Percentiles rank a stretch among this genome's conserved stretches.
Evolutionary conservation across 2,797 vertebrate species (phyloP).

Genomic region (Etheostoma nigrum): DNA sequence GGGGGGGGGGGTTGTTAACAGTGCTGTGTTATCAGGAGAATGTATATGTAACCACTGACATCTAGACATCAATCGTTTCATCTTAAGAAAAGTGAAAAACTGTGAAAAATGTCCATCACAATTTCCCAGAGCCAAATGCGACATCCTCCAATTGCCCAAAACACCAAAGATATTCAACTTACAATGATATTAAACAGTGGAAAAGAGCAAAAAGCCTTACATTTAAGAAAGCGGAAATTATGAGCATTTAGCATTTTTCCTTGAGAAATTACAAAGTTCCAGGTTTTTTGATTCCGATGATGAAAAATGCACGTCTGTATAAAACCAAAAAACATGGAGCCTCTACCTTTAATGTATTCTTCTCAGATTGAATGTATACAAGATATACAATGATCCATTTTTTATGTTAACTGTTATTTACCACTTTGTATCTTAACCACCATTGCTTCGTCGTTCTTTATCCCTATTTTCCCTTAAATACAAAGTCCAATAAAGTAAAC

Average conservation of each 20-base stretch:
- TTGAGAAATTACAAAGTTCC: too few species aligned
- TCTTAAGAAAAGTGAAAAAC: too few species aligned
- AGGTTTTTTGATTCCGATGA: too few species aligned
- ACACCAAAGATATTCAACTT: too few species aligned
- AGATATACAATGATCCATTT: neutral
- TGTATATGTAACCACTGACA: too few species aligned
- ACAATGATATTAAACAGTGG: neutral
- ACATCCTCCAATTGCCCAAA: too few species aligned
- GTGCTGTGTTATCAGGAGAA: neutral
- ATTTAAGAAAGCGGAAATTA: too few species aligned
- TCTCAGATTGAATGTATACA: neutral
- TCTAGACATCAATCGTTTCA: too few species aligned
- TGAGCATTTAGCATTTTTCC: too few species aligned
- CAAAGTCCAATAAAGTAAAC: neutral
- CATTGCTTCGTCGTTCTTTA: neutral
- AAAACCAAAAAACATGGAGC: neutral
- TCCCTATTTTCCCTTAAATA: neutral
- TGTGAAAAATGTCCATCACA: too few species aligned
- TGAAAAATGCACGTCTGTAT: neutral
- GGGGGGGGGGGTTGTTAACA: neutral
- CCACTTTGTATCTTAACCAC: neutral
- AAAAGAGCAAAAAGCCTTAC: too few species aligned
- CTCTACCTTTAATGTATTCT: neutral
- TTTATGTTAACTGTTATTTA: neutral
- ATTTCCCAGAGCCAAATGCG: too few species aligned